Base-by-base conservation (phyloP, 2,888 invertebrate species). In the Tyria jacobaeae region DNA sequence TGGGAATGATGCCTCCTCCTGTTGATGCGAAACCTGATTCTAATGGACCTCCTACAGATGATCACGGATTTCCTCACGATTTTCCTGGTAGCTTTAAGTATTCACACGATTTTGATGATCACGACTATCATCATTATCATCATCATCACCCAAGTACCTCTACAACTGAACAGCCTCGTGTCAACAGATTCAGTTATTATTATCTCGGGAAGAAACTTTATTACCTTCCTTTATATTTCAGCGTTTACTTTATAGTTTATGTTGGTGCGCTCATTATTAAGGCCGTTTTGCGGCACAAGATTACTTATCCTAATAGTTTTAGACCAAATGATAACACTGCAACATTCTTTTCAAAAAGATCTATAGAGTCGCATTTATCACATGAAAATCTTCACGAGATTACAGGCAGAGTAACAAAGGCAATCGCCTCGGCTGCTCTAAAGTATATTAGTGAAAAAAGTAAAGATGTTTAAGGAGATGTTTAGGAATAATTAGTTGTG, bases 201-300 rank as follows among this genome's bases (percentile, higher is more conserved):
- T 96, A 96, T 79, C 92, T 97, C 65, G 96, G 96, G 3, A 95
- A 96, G 75, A 97, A 97, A 79, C 88, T 97, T 39, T 97, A 96
- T 94, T 97, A 96, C 81, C 91, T 97, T 66, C 97, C 97, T 0
- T 86, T 97, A 50, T 97, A 96, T 84, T 97, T 97, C 82, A 96
- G 96, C 81, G 95, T 96, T 15, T 97, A 96, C 75, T 95, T 96
- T 72, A 95, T 95, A 56, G 89, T 96, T 62, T 97, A 97, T 78
- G 96, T 97, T 0, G 96, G 95, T 2, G 96, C 96, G 21, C 90
- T 97, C 31, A 96, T 97, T 64, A 91, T 96, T 34, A 96, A 96
- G 84, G 96, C 96, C 4, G 95, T 97, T 39, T 94, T 96, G 39
- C 94, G 96, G 64, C 97, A 97, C 83, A 97, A 96, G 86, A 96